These are phyloP conservation scores for Didymodactylos carnosus DNA, from an alignment of 2,888 invertebrate genomes.

Conservation along the genomic window DNA sequence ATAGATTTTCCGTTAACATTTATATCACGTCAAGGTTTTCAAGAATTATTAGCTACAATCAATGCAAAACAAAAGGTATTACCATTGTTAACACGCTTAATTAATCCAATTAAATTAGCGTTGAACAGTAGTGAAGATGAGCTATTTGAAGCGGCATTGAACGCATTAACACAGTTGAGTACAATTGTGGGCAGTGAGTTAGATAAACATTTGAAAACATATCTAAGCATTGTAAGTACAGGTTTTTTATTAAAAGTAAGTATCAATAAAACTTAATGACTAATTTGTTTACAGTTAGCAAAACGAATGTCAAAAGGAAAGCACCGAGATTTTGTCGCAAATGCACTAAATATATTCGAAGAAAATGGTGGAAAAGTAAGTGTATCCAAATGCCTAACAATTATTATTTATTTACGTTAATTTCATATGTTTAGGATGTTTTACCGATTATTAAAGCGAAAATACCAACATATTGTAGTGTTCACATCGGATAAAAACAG, in stretches of 20 bases:
- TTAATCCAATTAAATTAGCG: constrained; percentile 21
- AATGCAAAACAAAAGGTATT: constrained; percentile 22
- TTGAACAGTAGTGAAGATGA: constrained; percentile 21
- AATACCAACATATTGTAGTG: constrained; percentile 25
- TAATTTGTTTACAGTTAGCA: constrained; percentile 20
- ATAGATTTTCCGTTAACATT: constrained; percentile 31
- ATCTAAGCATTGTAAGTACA: constrained; percentile 26
- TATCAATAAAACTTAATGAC: background rate
- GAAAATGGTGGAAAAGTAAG: constrained; percentile 29
- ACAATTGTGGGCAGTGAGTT: constrained; percentile 25
- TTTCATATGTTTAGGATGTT: constrained; percentile 22
- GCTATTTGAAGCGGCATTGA: constrained; percentile 26
- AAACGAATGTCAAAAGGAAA: constrained; percentile 28
- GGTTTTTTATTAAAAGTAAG: background rate
- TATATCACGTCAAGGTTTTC: constrained; percentile 29
- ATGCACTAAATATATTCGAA: constrained; percentile 25
- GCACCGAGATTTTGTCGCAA: constrained; percentile 24
- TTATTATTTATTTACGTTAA: background rate
- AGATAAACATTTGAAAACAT: constrained; percentile 27
- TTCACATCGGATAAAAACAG: background rate
- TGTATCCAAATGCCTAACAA: background rate
- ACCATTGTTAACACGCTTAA: constrained; percentile 25
- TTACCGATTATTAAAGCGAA: constrained; percentile 28
- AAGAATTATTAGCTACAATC: constrained; percentile 24
- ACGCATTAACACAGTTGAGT: constrained; percentile 26